Evolutionary conservation across 2,797 vertebrate species (phyloP).

Genomic region (Microctenopoma steveboyesi): DNA sequence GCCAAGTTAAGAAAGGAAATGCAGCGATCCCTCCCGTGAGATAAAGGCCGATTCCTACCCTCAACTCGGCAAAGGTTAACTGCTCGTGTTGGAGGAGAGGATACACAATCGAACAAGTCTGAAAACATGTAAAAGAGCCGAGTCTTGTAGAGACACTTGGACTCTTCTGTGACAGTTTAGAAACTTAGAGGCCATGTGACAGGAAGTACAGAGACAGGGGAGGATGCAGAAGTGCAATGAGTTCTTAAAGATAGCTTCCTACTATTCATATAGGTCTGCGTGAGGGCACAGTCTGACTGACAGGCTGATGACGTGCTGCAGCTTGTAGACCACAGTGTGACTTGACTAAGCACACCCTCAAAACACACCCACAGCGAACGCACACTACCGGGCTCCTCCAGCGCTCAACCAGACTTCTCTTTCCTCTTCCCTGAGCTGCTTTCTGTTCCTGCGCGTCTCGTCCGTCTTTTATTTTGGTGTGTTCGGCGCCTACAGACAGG

Average conservation of each 20-base stretch:
- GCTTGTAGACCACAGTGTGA: conserved; percentile 68
- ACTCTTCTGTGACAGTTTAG: conserved; percentile 7
- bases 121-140: background rate
- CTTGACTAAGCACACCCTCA: conserved; percentile 54
- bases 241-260: conserved; percentile 68
- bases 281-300: conserved; percentile 49
- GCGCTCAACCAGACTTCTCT: conserved; percentile 60
- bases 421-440: conserved; percentile 59
- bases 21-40: conserved; percentile 51
- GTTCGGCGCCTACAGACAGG: conserved; percentile 4
- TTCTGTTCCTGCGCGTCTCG: conserved; percentile 42
- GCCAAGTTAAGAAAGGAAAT: conserved; percentile 61
- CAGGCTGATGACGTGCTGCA: conserved; percentile 73
- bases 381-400: conserved; percentile 27
- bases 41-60: conserved; percentile 40
- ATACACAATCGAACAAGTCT: background rate
- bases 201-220: conserved; percentile 57
- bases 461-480: conserved; percentile 14
- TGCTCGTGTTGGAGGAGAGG: conserved; percentile 20
- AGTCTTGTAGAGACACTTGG: background rate
- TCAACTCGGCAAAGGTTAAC: conserved; percentile 31
- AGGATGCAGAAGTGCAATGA: conserved; percentile 64
- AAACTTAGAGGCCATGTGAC: conserved; percentile 33
- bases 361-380: conserved; percentile 72
- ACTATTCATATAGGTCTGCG: conserved; percentile 52